Evolutionary conservation across 1,140 invertebrate genomes (phyloP).

Genomic region (Chironomus tepperi): DNA sequence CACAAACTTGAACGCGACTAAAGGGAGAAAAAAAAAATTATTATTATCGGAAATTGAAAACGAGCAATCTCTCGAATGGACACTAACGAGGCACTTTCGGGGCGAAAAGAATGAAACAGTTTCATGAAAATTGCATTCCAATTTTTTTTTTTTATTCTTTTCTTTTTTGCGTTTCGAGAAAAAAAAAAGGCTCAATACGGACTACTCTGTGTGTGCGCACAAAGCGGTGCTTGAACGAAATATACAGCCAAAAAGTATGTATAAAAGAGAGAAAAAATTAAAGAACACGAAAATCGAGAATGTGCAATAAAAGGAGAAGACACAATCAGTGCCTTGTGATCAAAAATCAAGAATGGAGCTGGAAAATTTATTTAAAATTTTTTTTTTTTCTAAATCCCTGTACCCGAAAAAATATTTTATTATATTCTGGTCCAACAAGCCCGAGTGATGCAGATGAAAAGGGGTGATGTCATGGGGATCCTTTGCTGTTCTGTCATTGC

Average conservation of each 20-base stretch:
- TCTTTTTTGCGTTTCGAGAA: neutral
- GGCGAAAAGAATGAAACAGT: slow-evolving; percentile 7
- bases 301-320: neutral
- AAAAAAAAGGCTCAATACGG: slow-evolving; percentile 9
- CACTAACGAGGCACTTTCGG: slow-evolving; percentile 17
- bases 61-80: slow-evolving; percentile 10
- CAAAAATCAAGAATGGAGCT: neutral
- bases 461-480: no score
- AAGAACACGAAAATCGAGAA: slow-evolving; percentile 13
- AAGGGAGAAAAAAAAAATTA: neutral
- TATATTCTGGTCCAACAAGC: no score
- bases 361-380: neutral
- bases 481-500: no score
- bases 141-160: neutral
- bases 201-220: neutral
- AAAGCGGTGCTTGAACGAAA: neutral
- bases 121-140: slow-evolving; percentile 8
- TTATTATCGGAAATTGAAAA: slow-evolving; percentile 22
- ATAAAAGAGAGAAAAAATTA: neutral
- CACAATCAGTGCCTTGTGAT: neutral
- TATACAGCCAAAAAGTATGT: neutral
- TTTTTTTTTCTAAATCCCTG: neutral
- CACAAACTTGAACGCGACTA: neutral
- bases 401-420: no score
- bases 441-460: no score